A percentile compares a stretch with the other conserved stretches of the same genome.
Evolutionary conservation across 2,888 invertebrate genomes (phyloP).

Genomic region (Himalopsyche anomala): DNA sequence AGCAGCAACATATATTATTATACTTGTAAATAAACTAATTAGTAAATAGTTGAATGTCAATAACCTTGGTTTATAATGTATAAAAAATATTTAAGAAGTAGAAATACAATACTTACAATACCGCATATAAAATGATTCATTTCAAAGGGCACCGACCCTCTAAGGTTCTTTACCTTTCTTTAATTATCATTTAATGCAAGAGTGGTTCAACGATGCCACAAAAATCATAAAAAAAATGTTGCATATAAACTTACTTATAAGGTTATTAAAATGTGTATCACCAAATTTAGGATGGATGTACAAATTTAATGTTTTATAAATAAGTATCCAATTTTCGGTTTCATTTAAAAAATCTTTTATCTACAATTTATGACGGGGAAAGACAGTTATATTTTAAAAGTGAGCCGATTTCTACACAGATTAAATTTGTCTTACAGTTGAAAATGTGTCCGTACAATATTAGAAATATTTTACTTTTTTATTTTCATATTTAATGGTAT

Average conservation of each 20-base stretch:
- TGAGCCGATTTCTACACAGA: background rate
- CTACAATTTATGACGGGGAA: too few relatives aligned
- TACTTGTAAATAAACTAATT: constrained; percentile 27
- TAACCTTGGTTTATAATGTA: constrained; percentile 32
- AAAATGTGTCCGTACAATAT: too few relatives aligned
- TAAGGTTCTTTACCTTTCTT: background rate
- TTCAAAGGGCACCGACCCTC: background rate
- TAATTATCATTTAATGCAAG: constrained; percentile 8
- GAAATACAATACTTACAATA: constrained; percentile 9
- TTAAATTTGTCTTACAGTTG: background rate
- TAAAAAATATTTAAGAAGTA: constrained; percentile 35
- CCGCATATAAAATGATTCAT: background rate
- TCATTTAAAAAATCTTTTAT: too few relatives aligned
- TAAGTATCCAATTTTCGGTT: background rate
- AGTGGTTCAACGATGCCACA: constrained; percentile 6
- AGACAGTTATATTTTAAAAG: background rate
- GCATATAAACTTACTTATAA: background rate
- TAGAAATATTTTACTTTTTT: background rate
- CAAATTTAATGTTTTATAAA: constrained; percentile 24
- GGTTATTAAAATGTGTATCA: constrained; percentile 14
- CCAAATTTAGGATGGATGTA: constrained; percentile 34
- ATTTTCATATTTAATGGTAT: background rate
- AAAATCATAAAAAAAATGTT: constrained; percentile 41
- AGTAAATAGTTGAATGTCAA: constrained; percentile 35
- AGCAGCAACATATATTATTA: background rate